Evolutionary conservation across 2,797 vertebrate species (phyloP), one percentile per base, ranked within the genome.

Genomic region (Heliangelus exortis): DNA sequence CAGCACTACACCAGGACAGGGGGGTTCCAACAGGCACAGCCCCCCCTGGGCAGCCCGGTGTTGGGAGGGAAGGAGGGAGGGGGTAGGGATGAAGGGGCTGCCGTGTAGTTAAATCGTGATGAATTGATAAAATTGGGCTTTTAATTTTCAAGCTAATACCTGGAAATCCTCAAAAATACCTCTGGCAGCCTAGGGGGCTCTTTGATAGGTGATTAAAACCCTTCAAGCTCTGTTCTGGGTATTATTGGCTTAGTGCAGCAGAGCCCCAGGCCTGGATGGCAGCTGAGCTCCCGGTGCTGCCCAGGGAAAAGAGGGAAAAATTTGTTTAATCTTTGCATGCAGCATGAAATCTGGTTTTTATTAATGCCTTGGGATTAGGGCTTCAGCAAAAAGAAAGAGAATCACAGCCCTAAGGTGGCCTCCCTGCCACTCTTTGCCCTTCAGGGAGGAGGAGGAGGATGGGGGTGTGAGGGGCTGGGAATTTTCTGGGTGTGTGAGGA

Each of bases 141-240:
- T 43, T 34, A 25, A 6, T 41, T 50, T 47, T 86, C 15, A 23
- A 96, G 73, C 41, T 95, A 96, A 95, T 94, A 81, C 75, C 66
- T 91, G 62, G 66, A 95, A 96, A 96, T 88, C 91, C 83, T 74
- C 36, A 59, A 84, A 93, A 91, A 88, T 78, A 90, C n/a, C 78
- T 68, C 67, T 54, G 55, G 31, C 22, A 41, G 53, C n/a, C 92
- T 4, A 7, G 66, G 67, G 81, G 81, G 58, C 50, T 75, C 92
- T 92, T 79, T 92, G 69, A 53, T 50, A 51, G 45, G 78, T 78
- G 78, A 92, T 96, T 90, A 96, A 96, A 88, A 76, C 55, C 85
- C 87, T 85, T 85, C 14, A 10, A 67, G 73, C 69, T 95, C 79
- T 51, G 39, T 92, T 89, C 61, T 55, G 77, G 58, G 83, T 36